A percentile compares a stretch with the other conserved stretches of the same genome.
These are phyloP conservation scores for Esperia sulphurella DNA, from an alignment of 2,888 invertebrate species.

Conservation along the genomic window DNA sequence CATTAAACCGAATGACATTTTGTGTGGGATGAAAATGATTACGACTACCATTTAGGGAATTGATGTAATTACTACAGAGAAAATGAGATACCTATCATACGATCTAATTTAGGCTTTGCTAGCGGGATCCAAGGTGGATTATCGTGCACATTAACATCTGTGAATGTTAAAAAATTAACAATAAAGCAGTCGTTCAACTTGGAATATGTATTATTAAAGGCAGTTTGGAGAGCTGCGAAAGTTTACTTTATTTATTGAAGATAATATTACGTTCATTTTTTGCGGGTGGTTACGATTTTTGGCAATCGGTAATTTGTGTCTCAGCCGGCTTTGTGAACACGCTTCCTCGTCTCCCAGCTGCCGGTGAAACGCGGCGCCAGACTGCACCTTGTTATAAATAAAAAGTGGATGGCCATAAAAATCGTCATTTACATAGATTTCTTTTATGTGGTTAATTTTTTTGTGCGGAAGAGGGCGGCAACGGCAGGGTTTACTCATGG, in stretches of 20 bases:
- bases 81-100: constrained; percentile 25
- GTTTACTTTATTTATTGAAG: constrained; percentile 23
- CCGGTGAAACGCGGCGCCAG: constrained; percentile 55
- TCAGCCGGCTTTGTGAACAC: constrained; percentile 39
- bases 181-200: constrained; percentile 59
- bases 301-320: constrained; percentile 53
- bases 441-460: constrained; percentile 48
- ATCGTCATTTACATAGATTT: constrained; percentile 52
- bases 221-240: constrained; percentile 28
- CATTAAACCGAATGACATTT: constrained; percentile 41
- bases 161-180: constrained; percentile 39
- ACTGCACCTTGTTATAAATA: constrained; percentile 60
- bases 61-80: constrained; percentile 37
- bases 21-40: constrained; percentile 39
- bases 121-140: constrained; percentile 33
- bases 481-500: constrained; percentile 29
- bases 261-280: constrained; percentile 28
- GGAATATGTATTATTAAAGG: constrained; percentile 39
- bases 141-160: constrained; percentile 33
- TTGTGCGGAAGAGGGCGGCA: constrained; percentile 29
- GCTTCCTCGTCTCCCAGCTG: constrained; percentile 69
- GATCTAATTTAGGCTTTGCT: constrained; percentile 36
- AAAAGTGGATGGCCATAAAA: constrained; percentile 53
- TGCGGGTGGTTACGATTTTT: constrained; percentile 48
- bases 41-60: constrained; percentile 34